A percentile compares a stretch with the other conserved stretches of the same genome.
Conservation (phyloP, 2,113 vertebrate species). For the Nyctereutes procyonoides region DNA sequence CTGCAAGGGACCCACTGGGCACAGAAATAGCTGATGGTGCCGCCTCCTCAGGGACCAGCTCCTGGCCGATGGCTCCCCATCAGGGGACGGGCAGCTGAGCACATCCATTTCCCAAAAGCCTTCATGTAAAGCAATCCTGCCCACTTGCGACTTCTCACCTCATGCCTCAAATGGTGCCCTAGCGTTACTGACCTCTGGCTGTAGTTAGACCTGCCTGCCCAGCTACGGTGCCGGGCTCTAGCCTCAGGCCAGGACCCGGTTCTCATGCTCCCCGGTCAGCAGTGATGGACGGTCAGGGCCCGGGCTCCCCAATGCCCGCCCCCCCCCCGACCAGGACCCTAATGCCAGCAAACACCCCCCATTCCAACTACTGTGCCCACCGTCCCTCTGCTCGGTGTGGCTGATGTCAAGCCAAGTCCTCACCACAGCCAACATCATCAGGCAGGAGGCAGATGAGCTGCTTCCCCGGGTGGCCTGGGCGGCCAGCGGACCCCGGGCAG, state of each 20-base stretch:
- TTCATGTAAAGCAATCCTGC: fast-evolving
- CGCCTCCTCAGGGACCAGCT: background rate
- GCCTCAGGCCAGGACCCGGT: background rate
- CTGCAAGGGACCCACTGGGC: background rate
- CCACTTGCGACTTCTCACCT: background rate
- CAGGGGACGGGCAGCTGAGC: fast-evolving
- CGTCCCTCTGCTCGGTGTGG: background rate
- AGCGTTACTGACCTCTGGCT: background rate
- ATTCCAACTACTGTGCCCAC: background rate
- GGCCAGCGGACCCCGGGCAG: fast-evolving
- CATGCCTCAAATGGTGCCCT: fast-evolving
- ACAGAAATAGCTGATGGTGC: fast-evolving
- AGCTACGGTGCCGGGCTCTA: background rate
- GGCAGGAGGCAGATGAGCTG: background rate
- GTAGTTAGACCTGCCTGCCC: background rate
- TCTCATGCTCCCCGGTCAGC: background rate
- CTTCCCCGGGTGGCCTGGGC: background rate
- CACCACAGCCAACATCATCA: background rate
- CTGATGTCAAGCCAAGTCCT: background rate
- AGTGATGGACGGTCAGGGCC: background rate
- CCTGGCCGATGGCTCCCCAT: fast-evolving
- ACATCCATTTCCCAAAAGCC: background rate
- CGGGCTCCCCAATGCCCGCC: background rate
- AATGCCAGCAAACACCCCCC: background rate
- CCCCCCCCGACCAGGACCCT: background rate